Evolutionary conservation across 2,797 vertebrate species (phyloP).

Genomic region (Gephyroberyx darwinii): DNA sequence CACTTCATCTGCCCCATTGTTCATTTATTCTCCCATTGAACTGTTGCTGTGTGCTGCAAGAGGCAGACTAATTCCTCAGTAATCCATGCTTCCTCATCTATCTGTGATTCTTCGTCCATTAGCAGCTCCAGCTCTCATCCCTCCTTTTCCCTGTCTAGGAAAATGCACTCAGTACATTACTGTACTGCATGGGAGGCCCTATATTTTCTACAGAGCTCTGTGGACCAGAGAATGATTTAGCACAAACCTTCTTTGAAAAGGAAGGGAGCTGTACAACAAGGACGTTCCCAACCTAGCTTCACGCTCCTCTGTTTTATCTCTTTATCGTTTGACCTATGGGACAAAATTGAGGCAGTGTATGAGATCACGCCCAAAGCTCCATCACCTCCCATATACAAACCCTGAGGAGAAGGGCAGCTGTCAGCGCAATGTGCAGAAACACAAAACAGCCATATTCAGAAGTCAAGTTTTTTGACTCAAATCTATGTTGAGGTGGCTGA

Average conservation of each 20-base stretch:
- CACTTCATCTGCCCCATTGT: slow-evolving; percentile 67
- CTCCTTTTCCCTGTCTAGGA: slow-evolving; percentile 27
- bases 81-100: slow-evolving; percentile 69
- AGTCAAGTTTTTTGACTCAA: slow-evolving; percentile 64
- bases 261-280: slow-evolving; percentile 16
- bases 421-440: slow-evolving; percentile 62
- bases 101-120: slow-evolving; percentile 64
- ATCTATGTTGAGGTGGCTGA: slow-evolving; percentile 57
- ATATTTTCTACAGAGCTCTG: slow-evolving; percentile 59
- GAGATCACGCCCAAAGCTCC: background rate
- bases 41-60: slow-evolving; percentile 61
- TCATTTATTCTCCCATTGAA: slow-evolving; percentile 72
- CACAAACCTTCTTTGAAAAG: slow-evolving; percentile 19
- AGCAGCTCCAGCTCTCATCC: slow-evolving; percentile 46
- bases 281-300: background rate
- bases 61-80: slow-evolving; percentile 64
- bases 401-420: slow-evolving; percentile 62
- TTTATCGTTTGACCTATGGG: background rate
- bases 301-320: background rate
- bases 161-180: slow-evolving; percentile 21
- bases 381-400: background rate
- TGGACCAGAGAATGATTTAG: slow-evolving; percentile 70
- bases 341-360: background rate
- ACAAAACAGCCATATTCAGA: slow-evolving; percentile 74
- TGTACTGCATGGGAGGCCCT: slow-evolving; percentile 31